phyloP scores from a whole-genome alignment of 2,113 vertebrate genomes.

The Xenopus borealis region DNA sequence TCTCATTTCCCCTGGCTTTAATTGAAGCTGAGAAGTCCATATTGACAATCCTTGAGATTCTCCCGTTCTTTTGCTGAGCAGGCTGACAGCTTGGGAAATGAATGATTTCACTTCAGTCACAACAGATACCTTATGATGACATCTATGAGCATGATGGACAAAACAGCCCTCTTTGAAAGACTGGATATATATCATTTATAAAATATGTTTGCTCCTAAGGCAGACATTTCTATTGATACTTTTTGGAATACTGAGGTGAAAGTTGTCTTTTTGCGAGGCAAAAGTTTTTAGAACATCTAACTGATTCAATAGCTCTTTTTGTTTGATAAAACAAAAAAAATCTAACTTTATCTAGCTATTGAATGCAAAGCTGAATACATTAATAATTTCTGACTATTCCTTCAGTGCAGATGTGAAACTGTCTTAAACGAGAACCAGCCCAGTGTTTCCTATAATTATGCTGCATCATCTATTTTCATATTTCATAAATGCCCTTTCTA shows the following conservation, averaged over 20 bases:
- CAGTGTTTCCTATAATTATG: too few relatives aligned
- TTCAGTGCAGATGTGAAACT: too few relatives aligned
- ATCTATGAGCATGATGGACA: constrained; percentile 54
- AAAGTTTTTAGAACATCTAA: constrained; percentile 44
- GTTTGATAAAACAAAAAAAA: constrained; percentile 53
- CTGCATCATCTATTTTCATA: too few relatives aligned
- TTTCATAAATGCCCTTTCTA: too few relatives aligned
- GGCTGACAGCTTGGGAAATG: constrained; percentile 56
- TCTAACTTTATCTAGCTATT: not conserved
- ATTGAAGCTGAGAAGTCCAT: constrained; percentile 42
- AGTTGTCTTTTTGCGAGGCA: constrained; percentile 51
- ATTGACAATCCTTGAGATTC: constrained; percentile 42
- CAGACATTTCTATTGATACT: constrained; percentile 57
- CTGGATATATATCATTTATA: constrained; percentile 58
- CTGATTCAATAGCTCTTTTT: constrained; percentile 54
- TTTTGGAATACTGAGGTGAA: constrained; percentile 54
- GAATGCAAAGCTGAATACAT: too few relatives aligned
- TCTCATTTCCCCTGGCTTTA: constrained; percentile 14
- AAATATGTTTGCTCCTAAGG: constrained; percentile 45
- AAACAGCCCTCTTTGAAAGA: constrained; percentile 57
- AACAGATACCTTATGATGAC: constrained; percentile 53
- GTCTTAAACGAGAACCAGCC: too few relatives aligned
- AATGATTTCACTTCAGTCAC: constrained; percentile 54
- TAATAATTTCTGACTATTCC: too few relatives aligned
- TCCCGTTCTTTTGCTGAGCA: constrained; percentile 45